Conservation (phyloP, 2,113 vertebrate genomes). For the Xyrauchen texanus region DNA sequence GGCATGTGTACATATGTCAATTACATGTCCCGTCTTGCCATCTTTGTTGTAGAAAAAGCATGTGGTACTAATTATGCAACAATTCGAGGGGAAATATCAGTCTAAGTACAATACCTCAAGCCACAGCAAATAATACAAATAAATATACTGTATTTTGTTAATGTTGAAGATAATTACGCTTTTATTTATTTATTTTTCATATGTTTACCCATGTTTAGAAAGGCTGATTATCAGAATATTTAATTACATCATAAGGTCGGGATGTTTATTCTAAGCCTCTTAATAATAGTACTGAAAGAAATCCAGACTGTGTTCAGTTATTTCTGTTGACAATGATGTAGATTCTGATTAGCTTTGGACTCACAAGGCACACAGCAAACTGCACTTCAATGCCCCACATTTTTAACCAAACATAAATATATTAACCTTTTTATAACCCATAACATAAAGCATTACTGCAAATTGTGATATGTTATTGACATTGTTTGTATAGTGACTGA, state of each 20-base stretch:
- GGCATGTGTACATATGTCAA: background rate
- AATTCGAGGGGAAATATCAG: background rate
- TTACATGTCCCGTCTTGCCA: too few relatives aligned
- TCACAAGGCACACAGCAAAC: too few relatives aligned
- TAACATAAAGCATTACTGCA: background rate
- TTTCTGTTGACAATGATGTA: background rate
- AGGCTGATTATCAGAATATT: slow-evolving; percentile 1
- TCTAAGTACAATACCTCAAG: background rate
- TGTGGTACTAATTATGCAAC: background rate
- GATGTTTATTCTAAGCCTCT: background rate
- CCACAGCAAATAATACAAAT: background rate
- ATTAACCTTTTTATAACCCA: background rate
- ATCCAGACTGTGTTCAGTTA: background rate
- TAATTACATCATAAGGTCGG: background rate
- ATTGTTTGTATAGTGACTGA: too few relatives aligned
- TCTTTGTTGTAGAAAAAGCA: background rate
- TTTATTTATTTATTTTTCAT: background rate
- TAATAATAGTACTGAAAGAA: background rate
- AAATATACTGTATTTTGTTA: background rate
- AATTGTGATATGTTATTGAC: background rate
- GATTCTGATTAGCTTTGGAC: background rate
- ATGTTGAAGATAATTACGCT: too few relatives aligned
- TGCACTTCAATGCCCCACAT: too few relatives aligned
- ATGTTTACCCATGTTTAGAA: background rate
- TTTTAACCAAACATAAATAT: background rate